Evolutionary conservation across 2,113 vertebrate genomes (phyloP), one percentile per base, ranked within the genome.

Genomic region (Gallinago paraguaiae): DNA sequence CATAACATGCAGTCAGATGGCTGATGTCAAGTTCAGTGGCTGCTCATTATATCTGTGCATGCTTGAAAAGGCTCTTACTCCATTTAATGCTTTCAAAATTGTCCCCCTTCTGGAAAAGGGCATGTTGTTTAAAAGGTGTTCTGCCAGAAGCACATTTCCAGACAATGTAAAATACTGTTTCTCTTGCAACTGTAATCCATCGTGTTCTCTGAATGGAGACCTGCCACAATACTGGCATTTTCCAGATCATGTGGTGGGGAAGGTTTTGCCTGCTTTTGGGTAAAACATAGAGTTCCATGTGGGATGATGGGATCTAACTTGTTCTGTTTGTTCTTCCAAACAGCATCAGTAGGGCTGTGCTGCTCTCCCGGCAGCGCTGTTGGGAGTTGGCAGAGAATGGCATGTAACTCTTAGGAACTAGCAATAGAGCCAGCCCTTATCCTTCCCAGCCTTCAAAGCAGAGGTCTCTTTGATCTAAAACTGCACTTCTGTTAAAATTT

Each of bases 381-480:
- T 88, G 82, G 71, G 82, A 78, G 51, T 14, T 83, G 68, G 12
- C 85, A 25, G 64, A 56, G 60, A 63, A 63, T 56, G 30, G 43
- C 7, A 1, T 77, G 22, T 54, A 43, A 51, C 88, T 76, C 50
- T 63, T 74, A 25, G 19, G 72, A 87, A 3, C 27, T 63, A 74
- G 63, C 59, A 68, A 6, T 53, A 65, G 88, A 37, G 33, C 48
- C 72, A 78, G 93, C 43, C 50, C 43, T 93, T 63, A 57, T 33
- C 60, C 69, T 88, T 78, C 56, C n/a, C 86, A 82, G 53, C 86
- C 57, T 92, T 92, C 77, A 90, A 82, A 87, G 78, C 41, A 51
- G 70, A 70, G 59, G n/a, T 59, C 37, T 23, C 77, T 94, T 86
- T 90, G 76, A 93, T 74, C 85, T 95, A 30, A 90, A 91, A 60